Percentiles rank a stretch among this genome's conserved stretches.
phyloP scores from a whole-genome alignment of 1,140 invertebrate genomes.

The Ceratina japonica region DNA sequence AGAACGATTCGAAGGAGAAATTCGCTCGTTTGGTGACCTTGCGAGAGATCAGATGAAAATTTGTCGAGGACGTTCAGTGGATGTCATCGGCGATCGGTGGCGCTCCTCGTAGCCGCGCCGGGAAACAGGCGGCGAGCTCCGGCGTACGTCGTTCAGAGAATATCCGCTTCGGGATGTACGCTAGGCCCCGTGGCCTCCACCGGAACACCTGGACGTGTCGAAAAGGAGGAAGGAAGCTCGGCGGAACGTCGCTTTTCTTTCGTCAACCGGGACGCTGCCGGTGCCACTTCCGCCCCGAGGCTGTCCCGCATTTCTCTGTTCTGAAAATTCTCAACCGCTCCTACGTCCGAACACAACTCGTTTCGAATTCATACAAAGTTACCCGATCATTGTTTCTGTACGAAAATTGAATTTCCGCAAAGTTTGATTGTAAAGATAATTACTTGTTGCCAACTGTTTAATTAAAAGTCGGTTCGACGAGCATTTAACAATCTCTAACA shows the following conservation, averaged over 20 bases:
- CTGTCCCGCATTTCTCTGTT: constrained; percentile 45
- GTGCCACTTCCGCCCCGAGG: constrained; percentile 69
- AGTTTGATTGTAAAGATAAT: neutral
- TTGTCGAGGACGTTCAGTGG: constrained; percentile 31
- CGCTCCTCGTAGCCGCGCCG: neutral
- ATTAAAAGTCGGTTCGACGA: too few species aligned
- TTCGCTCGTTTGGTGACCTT: constrained; percentile 49
- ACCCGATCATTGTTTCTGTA: too few species aligned
- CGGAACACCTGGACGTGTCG: constrained; percentile 32
- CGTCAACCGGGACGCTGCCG: constrained; percentile 76
- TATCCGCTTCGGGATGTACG: neutral
- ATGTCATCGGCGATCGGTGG: constrained; percentile 43
- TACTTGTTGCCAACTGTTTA: too few species aligned
- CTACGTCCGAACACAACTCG: too few species aligned
- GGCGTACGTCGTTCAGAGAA: constrained; percentile 10
- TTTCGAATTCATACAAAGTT: too few species aligned
- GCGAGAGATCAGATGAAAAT: constrained; percentile 32
- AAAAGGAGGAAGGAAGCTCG: constrained; percentile 66
- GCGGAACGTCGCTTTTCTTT: constrained; percentile 79
- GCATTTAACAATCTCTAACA: neutral
- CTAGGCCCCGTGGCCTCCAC: constrained; percentile 2
- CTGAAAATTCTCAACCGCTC: neutral
- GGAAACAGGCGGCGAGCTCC: neutral
- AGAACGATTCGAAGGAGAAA: constrained; percentile 20
- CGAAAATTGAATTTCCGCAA: too few species aligned